Conservation (phyloP, 1,140 invertebrate genomes). For the Epicauta chinensis region DNA sequence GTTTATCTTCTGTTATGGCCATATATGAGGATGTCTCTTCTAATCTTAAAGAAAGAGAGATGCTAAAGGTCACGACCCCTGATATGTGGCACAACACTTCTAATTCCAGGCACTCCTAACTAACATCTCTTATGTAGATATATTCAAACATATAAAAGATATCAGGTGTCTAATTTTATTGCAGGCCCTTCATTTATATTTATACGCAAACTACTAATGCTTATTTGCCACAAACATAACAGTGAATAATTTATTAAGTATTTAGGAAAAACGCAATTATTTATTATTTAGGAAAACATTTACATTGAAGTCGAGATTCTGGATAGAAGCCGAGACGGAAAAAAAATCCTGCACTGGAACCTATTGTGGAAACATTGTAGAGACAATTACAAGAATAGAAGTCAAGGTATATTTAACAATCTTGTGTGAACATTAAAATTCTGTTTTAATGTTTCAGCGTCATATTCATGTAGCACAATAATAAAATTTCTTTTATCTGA, state of each 20-base stretch:
- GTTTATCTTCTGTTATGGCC: slow-evolving; percentile 3
- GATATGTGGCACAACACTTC: slow-evolving; percentile 10
- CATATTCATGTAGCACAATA: slow-evolving; percentile 16
- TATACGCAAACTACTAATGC: too few species aligned
- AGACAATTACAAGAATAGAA: too few species aligned
- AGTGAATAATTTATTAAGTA: too few species aligned
- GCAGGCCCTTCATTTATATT: neutral
- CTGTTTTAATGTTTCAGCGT: slow-evolving; percentile 12
- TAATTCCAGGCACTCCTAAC: slow-evolving; percentile 10
- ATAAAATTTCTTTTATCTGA: slow-evolving; percentile 17
- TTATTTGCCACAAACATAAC: too few species aligned
- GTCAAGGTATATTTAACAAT: too few species aligned
- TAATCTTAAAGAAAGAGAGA: slow-evolving; percentile 3
- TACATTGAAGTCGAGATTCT: too few species aligned
- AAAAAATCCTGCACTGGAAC: too few species aligned
- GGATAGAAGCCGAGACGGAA: too few species aligned
- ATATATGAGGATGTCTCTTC: slow-evolving; percentile 8
- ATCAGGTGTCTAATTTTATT: slow-evolving; percentile 11
- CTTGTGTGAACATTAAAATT: slow-evolving; percentile 3
- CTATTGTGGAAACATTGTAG: too few species aligned
- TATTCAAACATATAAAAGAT: slow-evolving; percentile 6
- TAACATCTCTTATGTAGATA: slow-evolving; percentile 1
- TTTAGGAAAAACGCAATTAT: too few species aligned
- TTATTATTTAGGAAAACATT: too few species aligned
- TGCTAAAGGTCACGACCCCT: slow-evolving; percentile 11